Evolutionary conservation across 2,888 invertebrate species (phyloP), one percentile per base, ranked within the genome.

Genomic region (Synergus itoensis): DNA sequence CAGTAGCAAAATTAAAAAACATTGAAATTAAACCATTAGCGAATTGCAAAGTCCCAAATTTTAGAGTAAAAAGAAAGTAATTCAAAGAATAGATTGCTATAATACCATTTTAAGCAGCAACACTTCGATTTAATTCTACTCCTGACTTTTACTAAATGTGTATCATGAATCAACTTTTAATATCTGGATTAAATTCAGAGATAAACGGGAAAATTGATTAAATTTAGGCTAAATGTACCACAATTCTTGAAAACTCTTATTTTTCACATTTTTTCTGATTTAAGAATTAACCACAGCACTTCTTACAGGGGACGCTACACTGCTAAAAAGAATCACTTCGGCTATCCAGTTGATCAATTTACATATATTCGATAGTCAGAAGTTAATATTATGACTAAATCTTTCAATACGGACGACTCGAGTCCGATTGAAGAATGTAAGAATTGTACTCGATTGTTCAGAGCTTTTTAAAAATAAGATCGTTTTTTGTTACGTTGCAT

Each of bases 281-380:
- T 77, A 82, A 80, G 80, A 79, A 82, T 80, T 77, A 82, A 77
- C 60, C 48, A 63, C 53, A 80, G 18, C 53, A 57, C 40, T 36
- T 78, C 40, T 36, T 63, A n/a, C 62, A 21, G 60, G 62, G 65
- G 40, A 77, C 60, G 57, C 41, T 53, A 43, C 9, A 77, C 11
- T 40, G 67, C 18, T 48, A 57, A 67, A 77, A 57, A 67, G 21
- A 67, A 12, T 18, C 16, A 63, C 45, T 48, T 16, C 14, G 64
- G 40, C 36, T 48, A 48, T 65, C 53, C 65, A 7, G 65, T 53
- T 65, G 43, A 40, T 65, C 64, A 41, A 41, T 28, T 21, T 65
- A 69, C 45, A 69, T 43, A 28, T 48, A 69, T 69, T 69, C 16
- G 28, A 69, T 69, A 45, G 45, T 69, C 69, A 69, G 43, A 18